A percentile compares a stretch with the other conserved stretches of the same genome.
phyloP scores from a whole-genome alignment of 2,888 invertebrate species.

The Spicauda simplicius region DNA sequence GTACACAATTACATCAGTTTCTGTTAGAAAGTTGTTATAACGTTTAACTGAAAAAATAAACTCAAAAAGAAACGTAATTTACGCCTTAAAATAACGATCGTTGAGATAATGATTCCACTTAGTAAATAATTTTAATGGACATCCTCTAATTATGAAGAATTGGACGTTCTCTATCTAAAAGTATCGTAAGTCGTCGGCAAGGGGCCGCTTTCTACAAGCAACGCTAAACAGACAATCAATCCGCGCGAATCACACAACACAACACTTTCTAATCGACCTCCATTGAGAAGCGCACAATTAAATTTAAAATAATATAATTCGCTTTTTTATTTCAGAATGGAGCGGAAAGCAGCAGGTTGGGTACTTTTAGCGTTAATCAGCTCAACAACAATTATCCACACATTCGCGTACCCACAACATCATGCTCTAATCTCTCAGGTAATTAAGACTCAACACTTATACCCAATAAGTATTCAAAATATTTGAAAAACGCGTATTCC shows the following conservation, averaged over 20 bases:
- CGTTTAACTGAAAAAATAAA: conserved; percentile 17
- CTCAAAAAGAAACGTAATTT: conserved; percentile 27
- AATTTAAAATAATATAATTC: conserved; percentile 47
- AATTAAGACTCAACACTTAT: conserved; percentile 32
- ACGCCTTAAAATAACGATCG: conserved; percentile 13
- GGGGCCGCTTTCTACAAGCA: conserved; percentile 76
- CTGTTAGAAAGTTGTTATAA: conserved; percentile 38
- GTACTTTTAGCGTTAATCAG: conserved; percentile 88
- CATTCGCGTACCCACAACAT: conserved; percentile 87
- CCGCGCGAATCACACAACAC: conserved; percentile 78
- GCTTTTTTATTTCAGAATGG: conserved; percentile 76
- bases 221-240: conserved; percentile 76
- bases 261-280: conserved; percentile 80
- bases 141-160: conserved; percentile 66
- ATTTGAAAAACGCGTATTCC: no score
- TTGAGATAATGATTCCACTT: conserved; percentile 33
- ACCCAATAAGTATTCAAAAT: no score
- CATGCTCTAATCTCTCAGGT: conserved; percentile 79
- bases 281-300: conserved; percentile 64
- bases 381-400: conserved; percentile 87
- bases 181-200: conserved; percentile 56
- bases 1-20: conserved; percentile 16
- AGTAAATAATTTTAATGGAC: conserved; percentile 52
- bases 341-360: conserved; percentile 88
- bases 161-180: conserved; percentile 60